Conservation (phyloP, 2,797 vertebrate species). For the Liparis tanakae region DNA sequence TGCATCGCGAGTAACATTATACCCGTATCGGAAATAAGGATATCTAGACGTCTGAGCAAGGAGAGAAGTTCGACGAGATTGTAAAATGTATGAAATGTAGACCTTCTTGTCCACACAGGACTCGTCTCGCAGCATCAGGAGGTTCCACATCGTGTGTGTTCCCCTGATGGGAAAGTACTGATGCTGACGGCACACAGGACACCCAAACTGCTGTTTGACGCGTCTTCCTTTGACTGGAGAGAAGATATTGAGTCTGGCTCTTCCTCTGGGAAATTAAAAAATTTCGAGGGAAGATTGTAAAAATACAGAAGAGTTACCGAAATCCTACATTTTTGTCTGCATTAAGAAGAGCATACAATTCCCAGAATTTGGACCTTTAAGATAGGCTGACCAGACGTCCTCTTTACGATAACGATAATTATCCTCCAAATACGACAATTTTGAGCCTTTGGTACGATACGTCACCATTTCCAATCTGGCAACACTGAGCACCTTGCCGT, state of each 20-base stretch:
- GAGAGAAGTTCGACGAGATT: conserved; percentile 4
- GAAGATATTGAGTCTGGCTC: conserved; percentile 40
- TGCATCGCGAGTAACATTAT: conserved; percentile 15
- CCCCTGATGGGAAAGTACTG: conserved; percentile 59
- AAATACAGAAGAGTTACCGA: conserved; percentile 34
- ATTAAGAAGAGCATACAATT: conserved; percentile 8
- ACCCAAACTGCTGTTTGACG: conserved; percentile 59
- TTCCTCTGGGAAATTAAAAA: conserved; percentile 55
- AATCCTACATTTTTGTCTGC: conserved; percentile 33
- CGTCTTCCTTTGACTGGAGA: conserved; percentile 57
- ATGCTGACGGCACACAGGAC: conserved; percentile 50
- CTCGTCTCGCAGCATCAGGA: conserved; percentile 26
- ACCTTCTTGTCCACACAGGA: conserved; percentile 25
- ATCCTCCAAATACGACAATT: too few relatives aligned
- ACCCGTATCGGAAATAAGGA: not conserved
- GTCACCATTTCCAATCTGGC: too few relatives aligned
- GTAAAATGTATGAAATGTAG: conserved; percentile 39
- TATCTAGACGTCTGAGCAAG: conserved; percentile 8
- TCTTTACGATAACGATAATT: too few relatives aligned
- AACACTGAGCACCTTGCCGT: too few relatives aligned
- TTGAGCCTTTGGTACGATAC: too few relatives aligned
- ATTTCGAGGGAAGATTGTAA: conserved; percentile 16
- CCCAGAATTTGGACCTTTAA: conserved; percentile 12
- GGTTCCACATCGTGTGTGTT: conserved; percentile 48
- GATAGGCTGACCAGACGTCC: too few relatives aligned